Base-by-base conservation (phyloP, 2,888 invertebrate species). In the Polydrusus tereticollis region DNA sequence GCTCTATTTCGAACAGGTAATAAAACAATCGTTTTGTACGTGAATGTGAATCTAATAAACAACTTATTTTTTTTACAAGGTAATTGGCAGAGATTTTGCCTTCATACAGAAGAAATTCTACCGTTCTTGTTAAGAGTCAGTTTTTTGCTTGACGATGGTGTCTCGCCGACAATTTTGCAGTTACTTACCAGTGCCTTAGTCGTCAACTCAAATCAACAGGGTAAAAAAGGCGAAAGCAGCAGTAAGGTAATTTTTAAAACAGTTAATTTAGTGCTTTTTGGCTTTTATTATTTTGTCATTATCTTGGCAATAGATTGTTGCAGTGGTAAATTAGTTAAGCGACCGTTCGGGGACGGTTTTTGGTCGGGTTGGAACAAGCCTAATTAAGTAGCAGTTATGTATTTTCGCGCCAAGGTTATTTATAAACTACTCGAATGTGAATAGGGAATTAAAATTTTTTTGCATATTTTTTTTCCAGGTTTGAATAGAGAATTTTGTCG, bases 51-150 rank as follows among this genome's bases (percentile, higher is more conserved):
- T 36, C 1, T 36, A n/a, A 36, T n/a, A 12, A 7, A 7, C 1
- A 36, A 2, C 2, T 36, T 1, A 18, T 50, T 58, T 18, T 58
- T 57, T 36, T 33, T 52, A 36, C 55, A 41, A 70, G 71, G 72
- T 18, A 98, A 98, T 87, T 99, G 98, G 98, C 98, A 98, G 85
- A 90, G 93, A 82, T 94, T 94, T 83, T 97, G 96, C 82, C 85
- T 90, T 1, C 88, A 89, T 36, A 92, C 94, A 80, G 90, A 92
- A 26, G 90, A 90, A 76, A 92, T 93, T 3, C 90, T 97, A 57
- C 88, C 96, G 23, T 93, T 95, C 78, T 91, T 98, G 80, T 89
- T 98, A 80, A 89, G 93, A 72, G 93, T 94, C 55, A 94, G 96
- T 80, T 94, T 96, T 72, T 88, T 93, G 57, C 87, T 98, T 69